Evolutionary conservation across 2,888 invertebrate genomes (phyloP), one percentile per base, ranked within the genome.

Genomic region (Enchytraeus crypticus): DNA sequence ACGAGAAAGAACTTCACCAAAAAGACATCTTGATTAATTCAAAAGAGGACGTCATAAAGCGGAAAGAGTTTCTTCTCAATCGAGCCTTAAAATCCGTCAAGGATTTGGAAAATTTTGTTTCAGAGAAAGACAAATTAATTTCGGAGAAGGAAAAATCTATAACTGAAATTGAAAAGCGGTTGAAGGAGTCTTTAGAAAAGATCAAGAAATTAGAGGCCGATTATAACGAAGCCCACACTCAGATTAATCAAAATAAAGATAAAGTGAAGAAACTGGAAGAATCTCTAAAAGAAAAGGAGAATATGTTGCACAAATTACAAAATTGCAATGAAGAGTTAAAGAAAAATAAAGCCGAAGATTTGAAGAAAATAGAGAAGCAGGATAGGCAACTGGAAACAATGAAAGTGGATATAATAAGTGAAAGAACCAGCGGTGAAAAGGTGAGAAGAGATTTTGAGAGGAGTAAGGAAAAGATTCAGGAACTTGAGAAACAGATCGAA

Each of bases 31-130:
- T 57, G 2, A 43, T 57, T 18, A n/a, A 29, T 5, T 43, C 57
- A 2, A 5, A 27, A 26, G 57, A 57, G 23, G 57, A 57, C 21
- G 57, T 57, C 57, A 57, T 57, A 26, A 57, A 57, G 23, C 45
- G 57, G n/a, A 57, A 57, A 32, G 57, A 57, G 21, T 57, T 47
- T 27, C 57, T 57, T n/a, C 47, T 57, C 0, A 32, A 27, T n/a
- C 38, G 57, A 8, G 57, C 57, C 21, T 27, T 57, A n/a, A 57
- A 57, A 23, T 57, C 57, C 2, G 29, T 57, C 2, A 43, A 57
- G 29, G 57, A 57, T 27, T 46, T 57, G 30, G 57, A 57, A 30
- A 21, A 43, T n/a, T 29, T 38, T 21, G 57, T 57, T 2, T 29
- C 43, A 18, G 57, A 57, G 57, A 57, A 57, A 32, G 46, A 29